Base-by-base conservation (phyloP, 2,888 invertebrate genomes). In the Volucella zonaria region DNA sequence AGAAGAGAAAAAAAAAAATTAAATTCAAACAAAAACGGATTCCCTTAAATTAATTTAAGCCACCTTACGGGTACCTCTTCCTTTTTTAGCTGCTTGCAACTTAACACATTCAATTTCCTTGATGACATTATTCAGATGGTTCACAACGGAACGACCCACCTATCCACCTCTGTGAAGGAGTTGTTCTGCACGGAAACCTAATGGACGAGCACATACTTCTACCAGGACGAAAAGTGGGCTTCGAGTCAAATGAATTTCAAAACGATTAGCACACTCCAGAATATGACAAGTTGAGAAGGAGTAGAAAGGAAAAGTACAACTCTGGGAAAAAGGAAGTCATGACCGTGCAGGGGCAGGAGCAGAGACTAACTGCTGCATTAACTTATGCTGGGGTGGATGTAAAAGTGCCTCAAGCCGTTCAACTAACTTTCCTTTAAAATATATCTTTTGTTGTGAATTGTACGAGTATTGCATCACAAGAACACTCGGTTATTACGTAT, bases 171-270 rank as follows among this genome's bases (percentile, higher is more conserved):
- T 40, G 18, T 10, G 10, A 14, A 49, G 14, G n/a, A 31, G 45
- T 38, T 31, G 45, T 38, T 31, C 23, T 42, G 15, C 56, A 40
- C n/a, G 14, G 10, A 6, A 58, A 10, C 11, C 6, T 11, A 54
- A 42, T 54, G 12, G 49, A 14, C 12, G 14, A 14, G 49, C 49
- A 49, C 12, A 14, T 14, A 49, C 49, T 43, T 49, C 14, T 18
- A 12, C 59, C 18, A 38, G 15, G 31, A 31, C 31, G 31, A 6
- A 31, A 31, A 70, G 47, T 42, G 45, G 15, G 52, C 47, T 74
- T 70, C n/a, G 23, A 78, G 70, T 78, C 56, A 78, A 71, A 78
- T 56, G 47, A 58, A 58, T 78, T 78, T 58, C 49, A 31, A 70
- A 78, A 64, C 58, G 49, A 78, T 78, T 71, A 78, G 62, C 70